phyloP scores from a whole-genome alignment of 1,140 invertebrate species.

The Zaprionus camerounensis region DNA sequence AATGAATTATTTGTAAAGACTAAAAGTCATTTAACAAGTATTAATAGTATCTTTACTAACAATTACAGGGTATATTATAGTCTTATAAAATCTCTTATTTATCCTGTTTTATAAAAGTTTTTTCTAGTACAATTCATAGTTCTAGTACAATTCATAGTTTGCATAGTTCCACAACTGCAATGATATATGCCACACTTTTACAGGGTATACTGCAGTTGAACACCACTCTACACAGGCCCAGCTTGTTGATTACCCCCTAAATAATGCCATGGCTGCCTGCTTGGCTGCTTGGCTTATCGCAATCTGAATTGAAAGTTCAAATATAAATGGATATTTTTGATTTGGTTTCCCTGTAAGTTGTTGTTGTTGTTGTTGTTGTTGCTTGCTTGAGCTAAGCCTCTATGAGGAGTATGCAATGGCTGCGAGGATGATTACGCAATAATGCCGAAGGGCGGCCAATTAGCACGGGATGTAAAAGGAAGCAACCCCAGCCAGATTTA shows the following conservation, averaged over 20 bases:
- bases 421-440: constrained; percentile 35
- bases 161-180: not conserved
- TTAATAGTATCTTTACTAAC: not conserved
- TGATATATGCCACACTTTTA: not conserved
- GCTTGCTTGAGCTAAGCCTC: constrained; percentile 29
- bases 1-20: not conserved
- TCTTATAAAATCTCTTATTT: too few species aligned
- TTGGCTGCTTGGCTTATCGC: constrained; percentile 44
- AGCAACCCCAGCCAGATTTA: constrained; percentile 25
- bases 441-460: constrained; percentile 43
- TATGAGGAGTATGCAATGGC: constrained; percentile 24
- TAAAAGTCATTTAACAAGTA: not conserved
- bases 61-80: not conserved
- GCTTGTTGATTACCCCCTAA: constrained; percentile 29
- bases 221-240: not conserved
- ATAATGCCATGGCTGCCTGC: not conserved
- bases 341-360: constrained; percentile 33
- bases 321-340: constrained; percentile 51
- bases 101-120: too few species aligned
- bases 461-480: constrained; percentile 8
- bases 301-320: constrained; percentile 55
- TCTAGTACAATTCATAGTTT: not conserved
- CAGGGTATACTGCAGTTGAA: constrained; percentile 14
- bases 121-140: not conserved
- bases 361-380: not conserved